phyloP scores from a whole-genome alignment of 2,113 vertebrate species.

The Meles meles region DNA sequence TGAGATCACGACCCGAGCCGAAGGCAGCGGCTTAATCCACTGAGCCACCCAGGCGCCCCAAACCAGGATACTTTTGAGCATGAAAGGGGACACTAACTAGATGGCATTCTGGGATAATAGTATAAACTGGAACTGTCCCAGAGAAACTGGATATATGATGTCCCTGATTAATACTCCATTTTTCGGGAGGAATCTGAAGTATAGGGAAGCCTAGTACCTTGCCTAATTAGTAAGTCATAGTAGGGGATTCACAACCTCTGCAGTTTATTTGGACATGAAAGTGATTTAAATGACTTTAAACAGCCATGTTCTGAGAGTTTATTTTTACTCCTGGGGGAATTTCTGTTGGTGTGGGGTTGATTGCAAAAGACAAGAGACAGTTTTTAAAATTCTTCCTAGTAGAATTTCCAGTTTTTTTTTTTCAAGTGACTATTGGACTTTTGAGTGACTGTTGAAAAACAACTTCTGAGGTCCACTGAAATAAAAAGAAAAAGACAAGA shows the following conservation, averaged over 20 bases:
- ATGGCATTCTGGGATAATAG: slow-evolving; percentile 18
- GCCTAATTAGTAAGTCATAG: slow-evolving; percentile 42
- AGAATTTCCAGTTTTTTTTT: slow-evolving; percentile 46
- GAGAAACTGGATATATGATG: slow-evolving; percentile 24
- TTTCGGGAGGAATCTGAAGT: neutral
- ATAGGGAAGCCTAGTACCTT: slow-evolving; percentile 1
- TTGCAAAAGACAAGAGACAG: slow-evolving; percentile 34
- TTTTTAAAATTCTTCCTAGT: slow-evolving; percentile 24
- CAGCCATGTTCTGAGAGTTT: slow-evolving; percentile 22
- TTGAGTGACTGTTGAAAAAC: slow-evolving; percentile 32
- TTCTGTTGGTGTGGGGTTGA: slow-evolving; percentile 32
- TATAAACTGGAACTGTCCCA: slow-evolving; percentile 34
- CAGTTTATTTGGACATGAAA: slow-evolving; percentile 39
- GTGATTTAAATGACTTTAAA: slow-evolving; percentile 57
- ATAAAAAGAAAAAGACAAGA: neutral
- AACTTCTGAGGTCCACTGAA: slow-evolving; percentile 9
- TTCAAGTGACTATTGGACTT: slow-evolving; percentile 27
- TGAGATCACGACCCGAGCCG: too few species aligned
- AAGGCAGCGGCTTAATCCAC: too few species aligned
- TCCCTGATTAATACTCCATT: slow-evolving; percentile 25
- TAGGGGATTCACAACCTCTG: slow-evolving; percentile 24
- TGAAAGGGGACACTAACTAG: neutral
- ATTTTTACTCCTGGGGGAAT: slow-evolving; percentile 31
- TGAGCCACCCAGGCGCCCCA: too few species aligned
- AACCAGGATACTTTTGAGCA: neutral